Evolutionary conservation across 2,113 vertebrate species (phyloP).

Genomic region (Elephas maximus): DNA sequence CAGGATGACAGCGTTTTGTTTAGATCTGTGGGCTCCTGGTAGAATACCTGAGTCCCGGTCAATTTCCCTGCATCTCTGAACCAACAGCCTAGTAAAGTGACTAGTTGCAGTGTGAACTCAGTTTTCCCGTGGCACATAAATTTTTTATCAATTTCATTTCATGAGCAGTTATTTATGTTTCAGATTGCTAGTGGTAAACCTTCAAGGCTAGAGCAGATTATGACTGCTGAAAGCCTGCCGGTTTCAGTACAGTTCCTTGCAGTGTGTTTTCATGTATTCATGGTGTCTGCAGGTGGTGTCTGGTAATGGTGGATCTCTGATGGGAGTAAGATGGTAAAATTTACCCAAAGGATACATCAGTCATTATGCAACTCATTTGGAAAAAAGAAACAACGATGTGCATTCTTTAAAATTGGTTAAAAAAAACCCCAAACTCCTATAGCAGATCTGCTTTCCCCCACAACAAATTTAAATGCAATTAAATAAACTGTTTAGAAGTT

Average conservation of each 20-base stretch:
- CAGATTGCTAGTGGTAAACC: neutral
- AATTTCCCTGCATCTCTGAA: neutral
- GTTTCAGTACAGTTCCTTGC: neutral
- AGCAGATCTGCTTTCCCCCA: neutral
- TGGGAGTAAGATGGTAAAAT: neutral
- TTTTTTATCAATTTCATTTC: neutral
- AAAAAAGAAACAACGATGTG: neutral
- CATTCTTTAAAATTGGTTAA: neutral
- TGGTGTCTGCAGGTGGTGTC: neutral
- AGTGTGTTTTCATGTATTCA: neutral
- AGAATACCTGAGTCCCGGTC: neutral
- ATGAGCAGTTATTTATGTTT: slow-evolving; percentile 37
- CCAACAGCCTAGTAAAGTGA: neutral
- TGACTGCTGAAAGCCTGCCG: neutral
- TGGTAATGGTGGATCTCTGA: neutral
- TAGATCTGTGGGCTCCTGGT: neutral
- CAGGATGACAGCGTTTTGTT: neutral
- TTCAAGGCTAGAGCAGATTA: neutral
- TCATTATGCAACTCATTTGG: neutral
- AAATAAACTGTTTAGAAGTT: slow-evolving; percentile 27
- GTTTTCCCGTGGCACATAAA: neutral
- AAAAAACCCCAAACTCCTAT: neutral
- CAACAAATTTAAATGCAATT: slow-evolving; percentile 17
- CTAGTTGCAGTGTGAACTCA: neutral
- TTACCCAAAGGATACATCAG: neutral